phyloP scores from a whole-genome alignment of 1,140 invertebrate species.

The Trichoplusia ni region DNA sequence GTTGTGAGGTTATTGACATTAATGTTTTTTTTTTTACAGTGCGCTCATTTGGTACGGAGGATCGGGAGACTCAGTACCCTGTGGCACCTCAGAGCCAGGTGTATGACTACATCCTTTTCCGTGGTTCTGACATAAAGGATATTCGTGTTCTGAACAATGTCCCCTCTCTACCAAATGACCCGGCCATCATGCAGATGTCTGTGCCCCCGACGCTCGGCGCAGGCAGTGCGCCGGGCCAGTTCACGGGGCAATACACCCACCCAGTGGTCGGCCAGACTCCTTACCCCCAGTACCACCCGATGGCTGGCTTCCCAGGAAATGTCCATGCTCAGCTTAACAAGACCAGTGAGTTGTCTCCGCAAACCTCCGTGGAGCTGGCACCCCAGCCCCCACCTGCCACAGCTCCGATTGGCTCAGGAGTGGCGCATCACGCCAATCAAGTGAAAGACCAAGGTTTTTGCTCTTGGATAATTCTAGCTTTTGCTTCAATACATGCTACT shows the following conservation, averaged over 20 bases:
- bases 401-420: slow-evolving; percentile 75
- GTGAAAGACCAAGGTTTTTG: slow-evolving; percentile 86
- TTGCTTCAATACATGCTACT: slow-evolving; percentile 62
- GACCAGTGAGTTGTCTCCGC: slow-evolving; percentile 89
- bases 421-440: slow-evolving; percentile 81
- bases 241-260: slow-evolving; percentile 72
- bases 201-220: slow-evolving; percentile 84
- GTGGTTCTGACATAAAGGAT: slow-evolving; percentile 99
- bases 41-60: slow-evolving; percentile 99
- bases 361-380: slow-evolving; percentile 71
- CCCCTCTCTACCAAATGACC: slow-evolving; percentile 91
- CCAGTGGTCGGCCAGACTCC: slow-evolving; percentile 73
- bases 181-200: slow-evolving; percentile 96
- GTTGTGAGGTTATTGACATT: neutral
- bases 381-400: slow-evolving; percentile 65
- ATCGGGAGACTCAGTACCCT: slow-evolving; percentile 95
- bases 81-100: slow-evolving; percentile 98
- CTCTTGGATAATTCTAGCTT: slow-evolving; percentile 50
- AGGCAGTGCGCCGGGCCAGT: slow-evolving; percentile 64
- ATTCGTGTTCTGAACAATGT: slow-evolving; percentile 95
- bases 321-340: slow-evolving; percentile 83
- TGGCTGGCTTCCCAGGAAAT: slow-evolving; percentile 84
- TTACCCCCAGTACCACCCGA: slow-evolving; percentile 80
- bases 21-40: slow-evolving; percentile 85
- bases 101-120: slow-evolving; percentile 99